These are phyloP conservation scores for Bemisia tabaci DNA, from an alignment of 1,140 invertebrate genomes.

Conservation along the genomic window DNA sequence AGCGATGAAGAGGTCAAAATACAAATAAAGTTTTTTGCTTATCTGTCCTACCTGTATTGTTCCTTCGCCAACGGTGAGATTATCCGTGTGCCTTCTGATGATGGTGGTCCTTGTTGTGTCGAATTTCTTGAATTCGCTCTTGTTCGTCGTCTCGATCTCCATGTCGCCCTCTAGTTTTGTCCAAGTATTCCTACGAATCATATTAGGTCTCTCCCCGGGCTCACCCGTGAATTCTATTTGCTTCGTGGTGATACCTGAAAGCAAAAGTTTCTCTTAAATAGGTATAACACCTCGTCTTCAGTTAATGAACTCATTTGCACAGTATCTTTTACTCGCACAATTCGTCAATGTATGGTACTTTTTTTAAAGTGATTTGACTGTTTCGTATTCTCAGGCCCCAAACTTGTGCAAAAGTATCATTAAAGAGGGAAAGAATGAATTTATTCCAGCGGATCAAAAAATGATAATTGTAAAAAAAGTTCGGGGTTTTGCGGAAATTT, in stretches of 20 bases:
- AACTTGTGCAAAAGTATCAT: no score
- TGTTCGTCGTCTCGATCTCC: slow-evolving; percentile 46
- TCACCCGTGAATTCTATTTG: slow-evolving; percentile 50
- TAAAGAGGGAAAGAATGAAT: no score
- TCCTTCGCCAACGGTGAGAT: slow-evolving; percentile 45
- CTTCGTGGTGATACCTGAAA: slow-evolving; percentile 46
- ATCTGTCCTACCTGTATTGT: slow-evolving; percentile 32
- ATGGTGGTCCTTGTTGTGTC: slow-evolving; percentile 41
- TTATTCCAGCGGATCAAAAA: no score
- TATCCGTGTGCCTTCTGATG: slow-evolving; percentile 44
- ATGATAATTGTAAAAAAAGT: no score
- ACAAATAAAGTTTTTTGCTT: not conserved
- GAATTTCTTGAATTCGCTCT: slow-evolving; percentile 41
- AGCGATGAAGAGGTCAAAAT: not conserved
- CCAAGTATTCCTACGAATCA: slow-evolving; percentile 64
- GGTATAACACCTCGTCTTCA: not conserved
- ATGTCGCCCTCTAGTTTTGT: slow-evolving; percentile 63
- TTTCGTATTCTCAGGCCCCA: no score
- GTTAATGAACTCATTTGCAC: not conserved
- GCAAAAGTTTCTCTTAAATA: not conserved
- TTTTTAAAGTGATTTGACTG: no score
- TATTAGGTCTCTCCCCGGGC: slow-evolving; percentile 44
- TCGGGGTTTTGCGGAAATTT: no score
- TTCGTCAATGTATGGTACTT: not conserved
- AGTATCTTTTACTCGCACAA: not conserved